Evolutionary conservation across 2,888 invertebrate species (phyloP), one percentile per base, ranked within the genome.

Genomic region (Branchellion lobata): DNA sequence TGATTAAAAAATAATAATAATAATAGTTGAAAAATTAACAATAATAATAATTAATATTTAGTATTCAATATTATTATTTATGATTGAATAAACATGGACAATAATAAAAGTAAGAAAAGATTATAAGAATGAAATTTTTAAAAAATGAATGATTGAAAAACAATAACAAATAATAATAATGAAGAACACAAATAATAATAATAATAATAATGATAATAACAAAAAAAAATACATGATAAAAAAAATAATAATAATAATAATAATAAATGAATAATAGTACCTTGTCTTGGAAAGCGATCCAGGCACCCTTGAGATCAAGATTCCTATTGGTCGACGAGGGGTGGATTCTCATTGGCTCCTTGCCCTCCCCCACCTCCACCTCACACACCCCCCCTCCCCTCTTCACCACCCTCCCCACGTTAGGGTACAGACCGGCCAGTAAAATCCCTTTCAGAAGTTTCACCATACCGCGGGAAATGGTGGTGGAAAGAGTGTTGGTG

Each of bases 241-340:
- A 27, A 0, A 2, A 11, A 11, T 8, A 61, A 57, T 21, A 21
- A 33, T 29, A 65, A 2, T 33, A 0, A 77, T n/a, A 21, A 27
- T 21, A 69, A 47, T 33, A 71, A 27, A 18, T 51, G 27, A 27
- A 47, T 18, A 24, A 2, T 24, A 24, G 29, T 33, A 86, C 86
- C 85, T 87, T 87, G 81, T 86, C 86, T 77, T 85, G 85, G 78
- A 83, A 87, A 3, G 85, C 83, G 40, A 87, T 82, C 85, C 85
- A 86, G 5, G 61, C 24, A 21, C 85, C 86, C 78, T 82, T 84
- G 8, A 84, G 82, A 61, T 83, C 83, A 14, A 86, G 82, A 47
- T 80, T 82, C 61, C 85, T 84, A 82, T 86, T 87, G 57, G 86
- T 84, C 31, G 87, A 87, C 11, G 84, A 84, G 0, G 86, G 86